phyloP scores from a whole-genome alignment of 2,113 vertebrate genomes.

The Aythya baeri region DNA sequence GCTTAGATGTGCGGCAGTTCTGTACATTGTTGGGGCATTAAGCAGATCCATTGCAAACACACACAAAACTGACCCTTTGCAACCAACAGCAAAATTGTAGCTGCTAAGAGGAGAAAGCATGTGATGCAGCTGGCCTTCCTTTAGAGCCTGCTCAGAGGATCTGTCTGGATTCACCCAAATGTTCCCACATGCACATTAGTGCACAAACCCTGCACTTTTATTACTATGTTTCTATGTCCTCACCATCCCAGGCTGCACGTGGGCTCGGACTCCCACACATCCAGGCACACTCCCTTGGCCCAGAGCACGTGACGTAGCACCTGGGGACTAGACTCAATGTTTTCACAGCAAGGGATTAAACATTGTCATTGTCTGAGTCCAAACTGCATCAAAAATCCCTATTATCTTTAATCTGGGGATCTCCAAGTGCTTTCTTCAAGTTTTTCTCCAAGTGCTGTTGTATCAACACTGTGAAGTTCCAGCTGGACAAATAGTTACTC shows the following conservation, averaged over 20 bases:
- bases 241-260: fast-evolving
- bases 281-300: neutral
- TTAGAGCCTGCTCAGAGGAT: neutral
- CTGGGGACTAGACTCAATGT: neutral
- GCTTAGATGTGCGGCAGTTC: neutral
- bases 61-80: neutral
- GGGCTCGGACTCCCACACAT: neutral
- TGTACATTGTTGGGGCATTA: neutral
- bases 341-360: neutral
- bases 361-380: neutral
- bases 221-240: neutral
- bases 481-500: neutral
- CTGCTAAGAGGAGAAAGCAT: neutral
- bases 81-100: neutral
- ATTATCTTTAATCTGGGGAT: neutral
- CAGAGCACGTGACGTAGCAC: neutral
- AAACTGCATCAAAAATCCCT: neutral
- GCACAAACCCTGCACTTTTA: neutral
- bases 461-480: neutral
- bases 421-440: neutral
- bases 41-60: neutral
- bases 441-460: neutral
- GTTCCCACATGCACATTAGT: neutral
- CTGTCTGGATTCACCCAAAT: neutral
- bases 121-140: neutral